Evolutionary conservation across 2,797 vertebrate genomes (phyloP).

Genomic region (Odontamblyopus lacepedii): DNA sequence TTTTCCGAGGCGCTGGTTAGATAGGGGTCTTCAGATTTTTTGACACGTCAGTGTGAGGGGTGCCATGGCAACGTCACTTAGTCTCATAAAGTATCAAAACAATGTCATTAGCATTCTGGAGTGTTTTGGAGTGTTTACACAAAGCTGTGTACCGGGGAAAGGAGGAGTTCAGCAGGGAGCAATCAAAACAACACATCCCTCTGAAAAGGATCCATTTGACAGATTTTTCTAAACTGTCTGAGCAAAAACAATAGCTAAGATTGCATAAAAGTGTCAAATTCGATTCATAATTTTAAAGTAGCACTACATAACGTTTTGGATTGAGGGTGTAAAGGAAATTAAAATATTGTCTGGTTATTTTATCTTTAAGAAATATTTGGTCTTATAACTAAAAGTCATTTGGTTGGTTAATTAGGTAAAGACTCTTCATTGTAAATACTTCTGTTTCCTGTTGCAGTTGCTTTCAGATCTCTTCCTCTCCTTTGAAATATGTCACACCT

Average conservation of each 20-base stretch:
- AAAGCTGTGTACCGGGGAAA: slow-evolving; percentile 11
- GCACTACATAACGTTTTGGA: neutral
- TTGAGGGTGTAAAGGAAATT: no score
- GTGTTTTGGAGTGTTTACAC: slow-evolving; percentile 20
- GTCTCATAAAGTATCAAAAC: slow-evolving; percentile 11
- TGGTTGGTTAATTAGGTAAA: no score
- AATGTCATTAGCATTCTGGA: slow-evolving; percentile 22
- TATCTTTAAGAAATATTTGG: no score
- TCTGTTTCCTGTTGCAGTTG: no score
- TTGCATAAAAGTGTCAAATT: slow-evolving; percentile 1
- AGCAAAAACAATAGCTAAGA: slow-evolving; percentile 1
- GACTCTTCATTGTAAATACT: no score
- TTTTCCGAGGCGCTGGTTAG: slow-evolving; percentile 14
- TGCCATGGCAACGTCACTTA: slow-evolving; percentile 21
- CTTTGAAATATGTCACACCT: no score
- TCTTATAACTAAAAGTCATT: no score
- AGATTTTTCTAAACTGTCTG: slow-evolving; percentile 29
- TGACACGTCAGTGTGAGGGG: slow-evolving; percentile 16
- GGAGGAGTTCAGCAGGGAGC: slow-evolving; percentile 14
- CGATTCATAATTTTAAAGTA: neutral
- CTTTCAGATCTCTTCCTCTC: no score
- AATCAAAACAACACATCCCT: slow-evolving; percentile 25
- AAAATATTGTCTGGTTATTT: no score
- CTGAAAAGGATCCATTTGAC: slow-evolving; percentile 22
- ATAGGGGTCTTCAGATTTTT: slow-evolving; percentile 13